phyloP scores from a whole-genome alignment of 2,888 invertebrate genomes.

The Dendrolimus pini region DNA sequence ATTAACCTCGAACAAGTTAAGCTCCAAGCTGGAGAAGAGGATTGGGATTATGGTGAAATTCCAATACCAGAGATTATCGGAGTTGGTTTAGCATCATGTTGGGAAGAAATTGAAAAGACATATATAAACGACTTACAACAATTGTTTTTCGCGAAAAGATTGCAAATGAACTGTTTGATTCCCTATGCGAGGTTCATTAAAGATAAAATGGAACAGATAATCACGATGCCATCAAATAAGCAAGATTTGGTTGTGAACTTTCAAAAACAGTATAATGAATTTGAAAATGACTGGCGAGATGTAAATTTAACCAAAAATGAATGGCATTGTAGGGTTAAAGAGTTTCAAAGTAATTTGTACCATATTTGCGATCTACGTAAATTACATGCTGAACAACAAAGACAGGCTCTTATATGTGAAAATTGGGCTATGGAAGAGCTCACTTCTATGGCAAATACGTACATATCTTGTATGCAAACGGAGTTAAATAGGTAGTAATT shows the following conservation, averaged over 20 bases:
- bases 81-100: constrained; percentile 59
- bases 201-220: constrained; percentile 72
- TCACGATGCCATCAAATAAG: constrained; percentile 74
- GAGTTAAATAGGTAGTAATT: constrained; percentile 75
- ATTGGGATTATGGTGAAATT: constrained; percentile 64
- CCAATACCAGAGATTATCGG: constrained; percentile 48
- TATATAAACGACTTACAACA: constrained; percentile 74
- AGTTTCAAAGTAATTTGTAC: constrained; percentile 68
- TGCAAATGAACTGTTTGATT: constrained; percentile 69
- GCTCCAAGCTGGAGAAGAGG: constrained; percentile 56
- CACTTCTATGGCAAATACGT: constrained; percentile 71
- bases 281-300: constrained; percentile 76
- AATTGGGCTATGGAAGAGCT: constrained; percentile 77
- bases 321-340: constrained; percentile 75
- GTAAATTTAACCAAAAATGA: constrained; percentile 78
- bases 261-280: constrained; percentile 76
- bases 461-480: constrained; percentile 74
- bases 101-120: constrained; percentile 67
- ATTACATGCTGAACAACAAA: constrained; percentile 69
- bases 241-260: constrained; percentile 75
- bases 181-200: constrained; percentile 75
- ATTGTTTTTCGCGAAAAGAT: constrained; percentile 74
- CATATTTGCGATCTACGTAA: constrained; percentile 76
- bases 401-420: constrained; percentile 65
- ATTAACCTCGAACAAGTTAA: constrained; percentile 31